Percentiles rank a stretch among this genome's conserved stretches.
These are phyloP conservation scores for Temnothorax unifasciatus DNA, from an alignment of 2,888 invertebrate genomes.

Conservation along the genomic window DNA sequence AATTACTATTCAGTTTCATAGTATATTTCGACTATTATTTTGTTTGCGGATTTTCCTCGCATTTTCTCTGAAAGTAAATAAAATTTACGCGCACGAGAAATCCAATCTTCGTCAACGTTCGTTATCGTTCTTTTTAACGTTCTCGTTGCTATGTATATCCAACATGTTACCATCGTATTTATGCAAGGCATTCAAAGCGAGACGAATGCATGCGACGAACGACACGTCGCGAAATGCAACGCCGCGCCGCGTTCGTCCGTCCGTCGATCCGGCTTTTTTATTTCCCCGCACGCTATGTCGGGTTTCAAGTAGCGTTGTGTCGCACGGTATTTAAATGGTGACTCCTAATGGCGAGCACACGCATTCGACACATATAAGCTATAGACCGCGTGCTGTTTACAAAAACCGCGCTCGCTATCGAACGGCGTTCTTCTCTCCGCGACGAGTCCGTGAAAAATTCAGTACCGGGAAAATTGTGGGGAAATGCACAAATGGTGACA, in stretches of 20 bases:
- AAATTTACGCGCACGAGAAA: slow-evolving; percentile 15
- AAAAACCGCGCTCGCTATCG: background rate
- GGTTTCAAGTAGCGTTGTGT: slow-evolving; percentile 50
- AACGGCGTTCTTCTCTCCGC: slow-evolving; percentile 3
- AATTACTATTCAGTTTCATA: background rate
- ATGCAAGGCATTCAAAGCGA: slow-evolving; percentile 32
- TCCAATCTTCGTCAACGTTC: slow-evolving; percentile 20
- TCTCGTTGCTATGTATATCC: background rate
- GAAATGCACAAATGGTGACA: background rate
- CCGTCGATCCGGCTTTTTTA: slow-evolving; percentile 30
- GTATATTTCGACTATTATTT: background rate
- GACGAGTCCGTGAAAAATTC: slow-evolving; percentile 2
- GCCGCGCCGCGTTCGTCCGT: background rate
- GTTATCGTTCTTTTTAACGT: slow-evolving; percentile 33
- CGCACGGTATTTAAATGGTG: slow-evolving; percentile 41
- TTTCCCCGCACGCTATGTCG: slow-evolving; percentile 37
- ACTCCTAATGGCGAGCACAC: slow-evolving; percentile 38
- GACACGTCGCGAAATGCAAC: slow-evolving; percentile 37
- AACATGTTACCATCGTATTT: slow-evolving; percentile 29
- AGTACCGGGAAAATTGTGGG: background rate
- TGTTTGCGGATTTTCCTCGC: background rate
- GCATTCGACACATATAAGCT: slow-evolving; percentile 35
- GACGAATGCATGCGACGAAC: slow-evolving; percentile 27
- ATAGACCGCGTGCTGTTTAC: slow-evolving; percentile 28
- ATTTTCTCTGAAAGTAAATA: background rate